Evolutionary conservation across 2,797 vertebrate species (phyloP).

Genomic region (Acanthurus lineatus): DNA sequence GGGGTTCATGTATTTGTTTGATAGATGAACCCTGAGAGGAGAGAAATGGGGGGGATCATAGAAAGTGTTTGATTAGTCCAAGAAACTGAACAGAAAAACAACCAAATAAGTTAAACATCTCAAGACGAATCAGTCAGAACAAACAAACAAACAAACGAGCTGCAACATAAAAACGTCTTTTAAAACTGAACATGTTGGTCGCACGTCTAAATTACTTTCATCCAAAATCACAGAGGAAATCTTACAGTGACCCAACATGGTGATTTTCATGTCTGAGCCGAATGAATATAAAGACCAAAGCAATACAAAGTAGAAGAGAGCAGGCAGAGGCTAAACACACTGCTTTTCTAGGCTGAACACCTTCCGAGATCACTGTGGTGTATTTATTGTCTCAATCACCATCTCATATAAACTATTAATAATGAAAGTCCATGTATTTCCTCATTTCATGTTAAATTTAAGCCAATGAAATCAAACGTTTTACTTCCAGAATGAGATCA

Average conservation of each 20-base stretch:
- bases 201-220: neutral
- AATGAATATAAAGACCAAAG: neutral
- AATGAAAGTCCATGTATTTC: neutral
- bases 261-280: neutral
- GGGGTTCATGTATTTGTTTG: neutral
- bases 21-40: neutral
- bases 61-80: neutral
- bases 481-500: neutral
- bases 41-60: neutral
- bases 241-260: no score
- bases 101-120: neutral
- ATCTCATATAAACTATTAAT: neutral
- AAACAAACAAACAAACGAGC: no score
- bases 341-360: neutral
- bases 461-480: neutral
- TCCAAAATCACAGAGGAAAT: no score
- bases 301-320: neutral
- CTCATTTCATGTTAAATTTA: neutral
- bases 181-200: neutral
- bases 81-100: no score
- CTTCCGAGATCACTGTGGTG: neutral
- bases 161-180: no score
- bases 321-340: neutral
- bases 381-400: neutral
- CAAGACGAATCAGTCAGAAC: neutral